Percentiles rank a stretch among this genome's conserved stretches.
phyloP scores from a whole-genome alignment of 2,888 invertebrate species.

The Nematopogon swammerdamellus region DNA sequence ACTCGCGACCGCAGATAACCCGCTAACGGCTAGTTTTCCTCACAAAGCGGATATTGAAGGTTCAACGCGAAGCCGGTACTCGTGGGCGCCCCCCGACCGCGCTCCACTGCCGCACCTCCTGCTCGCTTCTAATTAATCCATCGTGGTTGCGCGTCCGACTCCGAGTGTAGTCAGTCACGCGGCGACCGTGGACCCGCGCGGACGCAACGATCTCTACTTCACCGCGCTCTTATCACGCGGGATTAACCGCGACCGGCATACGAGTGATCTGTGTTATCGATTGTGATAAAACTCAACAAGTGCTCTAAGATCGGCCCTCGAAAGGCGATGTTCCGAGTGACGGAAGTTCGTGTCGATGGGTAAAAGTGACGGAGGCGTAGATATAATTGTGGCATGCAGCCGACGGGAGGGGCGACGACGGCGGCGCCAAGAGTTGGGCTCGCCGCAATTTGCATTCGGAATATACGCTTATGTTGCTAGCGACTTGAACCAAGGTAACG shows the following conservation, averaged over 20 bases:
- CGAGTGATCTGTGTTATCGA: background rate
- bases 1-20: background rate
- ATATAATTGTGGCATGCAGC: background rate
- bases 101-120: too few species aligned
- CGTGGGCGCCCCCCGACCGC: background rate
- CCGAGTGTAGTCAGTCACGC: background rate
- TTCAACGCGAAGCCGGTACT: background rate
- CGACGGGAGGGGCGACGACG: background rate
- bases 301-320: background rate
- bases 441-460: background rate
- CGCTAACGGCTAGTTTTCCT: background rate
- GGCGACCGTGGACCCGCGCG: background rate
- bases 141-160: background rate
- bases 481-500: background rate
- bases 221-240: background rate
- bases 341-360: background rate
- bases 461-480: background rate
- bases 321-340: background rate
- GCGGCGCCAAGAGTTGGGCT: background rate
- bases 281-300: background rate
- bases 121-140: background rate
- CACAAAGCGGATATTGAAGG: background rate
- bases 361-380: background rate
- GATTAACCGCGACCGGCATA: background rate
- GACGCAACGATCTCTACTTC: background rate